A percentile compares a stretch with the other conserved stretches of the same genome.
phyloP scores from a whole-genome alignment of 2,888 invertebrate species.

The Hemaris fuciformis region DNA sequence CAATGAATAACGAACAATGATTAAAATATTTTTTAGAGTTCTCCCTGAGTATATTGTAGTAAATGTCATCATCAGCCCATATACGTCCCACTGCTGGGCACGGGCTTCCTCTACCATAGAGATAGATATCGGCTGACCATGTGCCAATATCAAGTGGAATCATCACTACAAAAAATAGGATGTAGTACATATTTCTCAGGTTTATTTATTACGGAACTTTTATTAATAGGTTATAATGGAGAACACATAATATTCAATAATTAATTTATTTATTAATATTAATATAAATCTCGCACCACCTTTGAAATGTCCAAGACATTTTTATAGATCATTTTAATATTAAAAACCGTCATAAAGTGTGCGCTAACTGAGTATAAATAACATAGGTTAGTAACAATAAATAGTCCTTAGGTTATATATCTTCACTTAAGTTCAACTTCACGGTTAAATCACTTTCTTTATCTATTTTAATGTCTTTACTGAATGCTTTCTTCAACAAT shows the following conservation, averaged over 20 bases:
- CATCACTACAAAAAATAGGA: too few species aligned
- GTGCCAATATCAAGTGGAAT: too few species aligned
- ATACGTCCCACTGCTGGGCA: too few species aligned
- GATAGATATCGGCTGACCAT: too few species aligned
- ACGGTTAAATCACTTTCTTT: conserved; percentile 68
- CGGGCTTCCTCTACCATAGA: too few species aligned
- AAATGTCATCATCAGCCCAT: too few species aligned
- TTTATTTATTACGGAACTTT: neutral
- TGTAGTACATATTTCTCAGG: too few species aligned
- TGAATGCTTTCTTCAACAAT: conserved; percentile 80
- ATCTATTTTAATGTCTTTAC: conserved; percentile 78
- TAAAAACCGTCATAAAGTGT: neutral
- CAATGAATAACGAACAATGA: too few species aligned
- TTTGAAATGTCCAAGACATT: neutral
- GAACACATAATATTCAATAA: neutral
- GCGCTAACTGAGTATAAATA: conserved; percentile 1
- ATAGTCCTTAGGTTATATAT: conserved; percentile 33
- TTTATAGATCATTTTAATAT: neutral
- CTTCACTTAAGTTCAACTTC: conserved; percentile 67
- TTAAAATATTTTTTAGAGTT: too few species aligned
- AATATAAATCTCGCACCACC: neutral
- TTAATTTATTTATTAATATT: neutral
- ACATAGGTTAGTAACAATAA: conserved; percentile 45
- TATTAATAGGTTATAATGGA: neutral
- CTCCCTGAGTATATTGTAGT: too few species aligned